Percentiles rank a stretch among this genome's conserved stretches.
Conservation (phyloP, 2,113 vertebrate species). For the Nestor notabilis region DNA sequence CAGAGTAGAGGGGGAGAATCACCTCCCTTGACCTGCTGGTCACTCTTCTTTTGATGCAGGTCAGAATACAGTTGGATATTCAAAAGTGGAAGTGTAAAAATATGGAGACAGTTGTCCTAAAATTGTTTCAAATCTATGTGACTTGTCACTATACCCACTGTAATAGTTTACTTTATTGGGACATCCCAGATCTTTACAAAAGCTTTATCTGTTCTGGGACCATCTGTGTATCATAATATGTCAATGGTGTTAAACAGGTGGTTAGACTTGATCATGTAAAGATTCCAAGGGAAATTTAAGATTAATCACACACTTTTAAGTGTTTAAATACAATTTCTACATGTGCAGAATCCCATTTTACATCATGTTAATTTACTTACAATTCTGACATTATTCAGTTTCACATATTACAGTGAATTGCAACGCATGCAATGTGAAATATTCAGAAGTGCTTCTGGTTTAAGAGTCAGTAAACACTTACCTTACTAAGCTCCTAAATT, state of each 20-base stretch:
- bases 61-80: not conserved
- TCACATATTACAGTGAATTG: not conserved
- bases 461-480: not conserved
- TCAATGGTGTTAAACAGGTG: not conserved
- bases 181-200: not conserved
- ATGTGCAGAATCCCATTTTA: not conserved
- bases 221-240: not conserved
- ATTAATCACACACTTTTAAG: not conserved
- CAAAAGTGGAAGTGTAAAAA: not conserved
- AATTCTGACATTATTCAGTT: not conserved
- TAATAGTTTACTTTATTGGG: not conserved
- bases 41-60: not conserved
- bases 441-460: not conserved
- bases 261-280: not conserved
- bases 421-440: not conserved
- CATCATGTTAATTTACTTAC: not conserved
- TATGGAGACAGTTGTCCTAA: not conserved
- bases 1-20: not conserved
- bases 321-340: not conserved
- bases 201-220: not conserved
- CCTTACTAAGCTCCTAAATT: not conserved
- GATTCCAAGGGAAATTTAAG: not conserved
- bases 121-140: not conserved
- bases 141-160: not conserved
- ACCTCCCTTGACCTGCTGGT: not conserved